A percentile compares a stretch with the other conserved stretches of the same genome.
Conservation (phyloP, 2,888 invertebrate species). For the Argyra leucocephala region DNA sequence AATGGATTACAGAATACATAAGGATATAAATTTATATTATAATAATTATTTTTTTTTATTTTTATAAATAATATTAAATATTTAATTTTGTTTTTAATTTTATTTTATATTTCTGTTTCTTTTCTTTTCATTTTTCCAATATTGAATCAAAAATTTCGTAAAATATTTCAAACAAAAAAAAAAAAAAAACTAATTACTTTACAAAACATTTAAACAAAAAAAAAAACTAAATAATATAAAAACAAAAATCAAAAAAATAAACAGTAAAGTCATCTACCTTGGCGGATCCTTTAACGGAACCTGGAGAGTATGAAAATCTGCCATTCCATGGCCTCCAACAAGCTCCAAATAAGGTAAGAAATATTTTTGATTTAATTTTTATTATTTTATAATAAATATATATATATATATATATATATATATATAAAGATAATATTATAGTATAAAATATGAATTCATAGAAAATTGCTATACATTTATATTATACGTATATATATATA, state of each 20-base stretch:
- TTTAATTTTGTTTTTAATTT: background rate
- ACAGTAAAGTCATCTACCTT: constrained; percentile 45
- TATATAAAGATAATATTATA: background rate
- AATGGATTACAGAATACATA: no score
- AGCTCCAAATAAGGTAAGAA: constrained; percentile 79
- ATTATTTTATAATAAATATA: background rate
- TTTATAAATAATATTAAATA: constrained; percentile 15
- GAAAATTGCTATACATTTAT: no score
- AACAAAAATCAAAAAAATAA: constrained; percentile 22
- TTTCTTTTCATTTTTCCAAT: constrained; percentile 7
- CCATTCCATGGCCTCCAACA: constrained; percentile 91
- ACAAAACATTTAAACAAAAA: constrained; percentile 19
- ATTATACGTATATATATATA: background rate
- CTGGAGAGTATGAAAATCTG: constrained; percentile 86
- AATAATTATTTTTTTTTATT: constrained; percentile 10
- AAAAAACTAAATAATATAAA: constrained; percentile 20
- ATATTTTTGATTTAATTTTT: background rate
- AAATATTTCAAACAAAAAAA: constrained; percentile 17
- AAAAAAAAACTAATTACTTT: constrained; percentile 17
- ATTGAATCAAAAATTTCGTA: constrained; percentile 16
- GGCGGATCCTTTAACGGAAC: constrained; percentile 65
- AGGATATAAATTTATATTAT: background rate
- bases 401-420: background rate
- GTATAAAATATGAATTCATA: background rate
- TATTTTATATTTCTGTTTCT: constrained; percentile 14